Evolutionary conservation across 1,140 invertebrate genomes (phyloP).

Genomic region (Eueides isabella): DNA sequence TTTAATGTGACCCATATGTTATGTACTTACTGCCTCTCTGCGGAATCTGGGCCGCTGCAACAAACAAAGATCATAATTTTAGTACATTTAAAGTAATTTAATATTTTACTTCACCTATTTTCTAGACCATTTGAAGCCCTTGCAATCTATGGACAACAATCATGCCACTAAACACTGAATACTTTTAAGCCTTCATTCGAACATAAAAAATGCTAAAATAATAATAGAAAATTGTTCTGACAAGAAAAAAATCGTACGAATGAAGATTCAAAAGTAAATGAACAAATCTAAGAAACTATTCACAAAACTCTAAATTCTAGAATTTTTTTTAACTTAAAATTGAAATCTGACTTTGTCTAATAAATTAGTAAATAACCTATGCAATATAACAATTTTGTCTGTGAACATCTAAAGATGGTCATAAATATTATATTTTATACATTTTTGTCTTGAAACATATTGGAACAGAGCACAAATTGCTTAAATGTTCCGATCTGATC

Average conservation of each 20-base stretch:
- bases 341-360: conserved; percentile 12
- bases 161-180: conserved; percentile 72
- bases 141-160: conserved; percentile 68
- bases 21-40: conserved; percentile 91
- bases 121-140: conserved; percentile 48
- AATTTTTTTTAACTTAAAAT: neutral
- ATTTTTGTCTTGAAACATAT: conserved; percentile 8
- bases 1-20: conserved; percentile 11
- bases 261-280: conserved; percentile 25
- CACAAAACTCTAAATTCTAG: conserved; percentile 25
- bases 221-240: conserved; percentile 9
- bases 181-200: conserved; percentile 47
- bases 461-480: conserved; percentile 12
- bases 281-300: conserved; percentile 31
- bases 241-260: neutral
- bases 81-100: conserved; percentile 9
- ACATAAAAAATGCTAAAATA: conserved; percentile 26
- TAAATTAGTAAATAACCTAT: conserved; percentile 8
- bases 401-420: neutral
- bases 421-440: neutral
- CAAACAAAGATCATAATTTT: conserved; percentile 76
- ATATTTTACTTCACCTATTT: neutral
- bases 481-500: conserved; percentile 15
- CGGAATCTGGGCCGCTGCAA: conserved; percentile 94
- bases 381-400: conserved; percentile 2